phyloP scores from a whole-genome alignment of 53 echinoderm and acorn worm genomes.

The Antedon mediterranea region DNA sequence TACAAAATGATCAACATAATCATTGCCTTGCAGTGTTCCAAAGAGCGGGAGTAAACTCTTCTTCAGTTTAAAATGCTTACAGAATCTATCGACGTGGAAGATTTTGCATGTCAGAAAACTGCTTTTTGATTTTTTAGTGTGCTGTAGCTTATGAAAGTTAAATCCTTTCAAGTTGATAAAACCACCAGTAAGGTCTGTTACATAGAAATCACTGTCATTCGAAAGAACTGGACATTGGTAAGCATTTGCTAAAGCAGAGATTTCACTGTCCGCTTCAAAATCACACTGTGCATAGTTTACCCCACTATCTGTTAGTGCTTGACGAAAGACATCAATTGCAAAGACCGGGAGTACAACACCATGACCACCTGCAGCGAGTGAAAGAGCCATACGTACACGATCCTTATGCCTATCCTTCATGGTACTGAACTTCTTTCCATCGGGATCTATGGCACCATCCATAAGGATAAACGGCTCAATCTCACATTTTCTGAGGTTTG shows the following conservation, averaged over 20 bases:
- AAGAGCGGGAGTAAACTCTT: conserved; percentile 60
- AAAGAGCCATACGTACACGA: conserved; percentile 22
- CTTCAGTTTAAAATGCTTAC: conserved; percentile 43
- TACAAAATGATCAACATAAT: conserved; percentile 34
- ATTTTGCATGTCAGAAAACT: background rate
- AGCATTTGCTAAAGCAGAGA: conserved; percentile 54
- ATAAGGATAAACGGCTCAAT: conserved; percentile 51
- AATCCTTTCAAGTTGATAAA: conserved; percentile 58
- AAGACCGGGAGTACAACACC: conserved; percentile 29
- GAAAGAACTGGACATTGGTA: conserved; percentile 62
- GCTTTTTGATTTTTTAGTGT: background rate
- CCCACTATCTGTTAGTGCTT: conserved; percentile 37
- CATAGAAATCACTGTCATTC: conserved; percentile 79
- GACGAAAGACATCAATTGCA: conserved; percentile 25
- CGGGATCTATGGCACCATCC: conserved; percentile 67
- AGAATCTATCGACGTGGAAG: conserved; percentile 20
- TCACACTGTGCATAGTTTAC: conserved; percentile 41
- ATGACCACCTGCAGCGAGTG: conserved; percentile 18
- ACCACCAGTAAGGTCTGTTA: conserved; percentile 61
- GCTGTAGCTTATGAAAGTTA: conserved; percentile 28
- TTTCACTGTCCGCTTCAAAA: conserved; percentile 90
- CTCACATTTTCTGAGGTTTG: conserved; percentile 36
- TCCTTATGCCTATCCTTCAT: conserved; percentile 27
- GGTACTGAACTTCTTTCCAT: conserved; percentile 64
- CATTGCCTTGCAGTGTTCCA: conserved; percentile 69